Conservation (phyloP, 2,888 invertebrate species). For the Mesorhabditis belari region DNA sequence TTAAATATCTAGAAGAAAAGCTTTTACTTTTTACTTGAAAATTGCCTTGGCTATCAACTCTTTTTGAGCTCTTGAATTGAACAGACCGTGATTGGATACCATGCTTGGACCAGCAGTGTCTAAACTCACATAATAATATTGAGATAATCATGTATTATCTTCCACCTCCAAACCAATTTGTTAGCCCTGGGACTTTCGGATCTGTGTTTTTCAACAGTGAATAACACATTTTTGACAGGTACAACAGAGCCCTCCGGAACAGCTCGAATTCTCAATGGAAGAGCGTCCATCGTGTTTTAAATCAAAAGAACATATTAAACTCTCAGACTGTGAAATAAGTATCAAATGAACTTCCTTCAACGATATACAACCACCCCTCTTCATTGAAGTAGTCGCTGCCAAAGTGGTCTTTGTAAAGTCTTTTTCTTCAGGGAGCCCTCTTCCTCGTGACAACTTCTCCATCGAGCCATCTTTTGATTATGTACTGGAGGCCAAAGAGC, state of each 20-base stretch:
- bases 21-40: not conserved
- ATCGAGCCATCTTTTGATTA: slow-evolving; percentile 56
- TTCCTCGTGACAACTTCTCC: slow-evolving; percentile 56
- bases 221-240: slow-evolving; percentile 57
- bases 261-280: slow-evolving; percentile 57
- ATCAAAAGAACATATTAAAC: slow-evolving; percentile 25
- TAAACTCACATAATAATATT: slow-evolving; percentile 31
- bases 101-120: slow-evolving; percentile 59
- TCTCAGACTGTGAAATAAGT: no score
- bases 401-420: slow-evolving; percentile 48
- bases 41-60: slow-evolving; percentile 19
- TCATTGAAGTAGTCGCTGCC: slow-evolving; percentile 57
- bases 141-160: not conserved
- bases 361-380: slow-evolving; percentile 58
- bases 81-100: slow-evolving; percentile 61
- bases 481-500: slow-evolving; percentile 59
- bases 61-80: slow-evolving; percentile 58
- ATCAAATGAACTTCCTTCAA: slow-evolving; percentile 51
- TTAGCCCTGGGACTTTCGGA: slow-evolving; percentile 58
- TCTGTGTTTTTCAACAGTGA: slow-evolving; percentile 61
- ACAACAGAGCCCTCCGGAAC: slow-evolving; percentile 57
- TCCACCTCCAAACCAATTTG: slow-evolving; percentile 59
- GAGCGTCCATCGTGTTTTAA: slow-evolving; percentile 55
- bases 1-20: slow-evolving; percentile 7
- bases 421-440: slow-evolving; percentile 56